Evolutionary conservation across 2,797 vertebrate species (phyloP), one percentile per base, ranked within the genome.

Genomic region (Anguilla obscura): DNA sequence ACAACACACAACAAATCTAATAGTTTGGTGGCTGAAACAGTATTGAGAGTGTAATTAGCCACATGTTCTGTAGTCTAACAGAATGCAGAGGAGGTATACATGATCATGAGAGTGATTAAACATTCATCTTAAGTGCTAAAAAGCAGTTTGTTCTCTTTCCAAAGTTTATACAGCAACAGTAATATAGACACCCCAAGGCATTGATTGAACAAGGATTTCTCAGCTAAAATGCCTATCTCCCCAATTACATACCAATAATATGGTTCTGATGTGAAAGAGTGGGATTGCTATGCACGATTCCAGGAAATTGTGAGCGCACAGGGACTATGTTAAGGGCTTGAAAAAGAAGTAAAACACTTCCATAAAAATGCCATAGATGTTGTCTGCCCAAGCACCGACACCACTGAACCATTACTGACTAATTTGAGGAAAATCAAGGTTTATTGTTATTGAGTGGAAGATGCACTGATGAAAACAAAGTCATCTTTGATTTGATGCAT

Each of bases 121-220:
- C 0, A 48, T 84, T 84, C 48, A 58, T 16, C 1, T 58, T 33
- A 4, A 30, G 84, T 58, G 24, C 54, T 33, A 1, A 30, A n/a
- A 58, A 71, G 10, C 69, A 30, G 1, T 85, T 14, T 85, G 2
- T 56, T 58, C 52, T 24, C 45, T 50, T 52, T 84, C 82, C 21
- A 52, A 52, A 52, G 24, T 84, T 24, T 84, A 30, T 58, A 10
- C 52, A 85, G n/a, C 52, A 60, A 85, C 54, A 9, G 50, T n/a
- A 14, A 85, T 85, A 56, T 85, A 63, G 63, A 40, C 84, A 30
- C 33, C 16, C 63, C 54, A 85, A 36, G 16, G 63, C 52, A 36
- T 60, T 85, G 16, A 85, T 85, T 85, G 54, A 27, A 56, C 84
- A 58, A 6, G 30, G 84, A 33, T 85, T 85, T 48, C 30, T 76